These are phyloP conservation scores for Ceuthmochares aereus DNA, from an alignment of 2,113 vertebrate genomes.

Conservation along the genomic window DNA sequence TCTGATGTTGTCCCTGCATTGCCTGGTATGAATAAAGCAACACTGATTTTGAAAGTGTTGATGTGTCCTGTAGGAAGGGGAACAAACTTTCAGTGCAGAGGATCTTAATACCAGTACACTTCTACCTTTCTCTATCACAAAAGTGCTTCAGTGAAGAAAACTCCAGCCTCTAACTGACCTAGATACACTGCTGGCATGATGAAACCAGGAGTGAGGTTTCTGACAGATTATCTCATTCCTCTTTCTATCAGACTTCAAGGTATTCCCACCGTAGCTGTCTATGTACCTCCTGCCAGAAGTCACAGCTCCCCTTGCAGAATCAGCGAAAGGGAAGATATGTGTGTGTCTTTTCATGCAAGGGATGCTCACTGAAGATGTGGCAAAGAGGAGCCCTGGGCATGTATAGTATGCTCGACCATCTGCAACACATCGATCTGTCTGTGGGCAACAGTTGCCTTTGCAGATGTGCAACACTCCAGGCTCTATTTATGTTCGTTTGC, in stretches of 20 bases:
- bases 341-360: neutral
- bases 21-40: neutral
- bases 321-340: neutral
- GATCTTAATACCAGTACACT: neutral
- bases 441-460: constrained; percentile 20
- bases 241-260: neutral
- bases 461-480: neutral
- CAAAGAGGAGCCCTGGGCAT: neutral
- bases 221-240: neutral
- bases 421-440: neutral
- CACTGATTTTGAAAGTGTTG: neutral
- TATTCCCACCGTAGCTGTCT: neutral
- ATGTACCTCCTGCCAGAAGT: neutral
- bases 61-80: neutral
- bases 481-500: constrained; percentile 10
- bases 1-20: neutral
- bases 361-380: neutral
- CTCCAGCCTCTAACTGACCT: neutral
- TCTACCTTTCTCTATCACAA: neutral
- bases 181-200: neutral
- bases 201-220: neutral
- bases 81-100: neutral
- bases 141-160: neutral
- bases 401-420: neutral
- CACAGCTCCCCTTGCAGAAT: neutral